Conservation (phyloP, 2,797 vertebrate genomes). For the Microctenopoma steveboyesi region DNA sequence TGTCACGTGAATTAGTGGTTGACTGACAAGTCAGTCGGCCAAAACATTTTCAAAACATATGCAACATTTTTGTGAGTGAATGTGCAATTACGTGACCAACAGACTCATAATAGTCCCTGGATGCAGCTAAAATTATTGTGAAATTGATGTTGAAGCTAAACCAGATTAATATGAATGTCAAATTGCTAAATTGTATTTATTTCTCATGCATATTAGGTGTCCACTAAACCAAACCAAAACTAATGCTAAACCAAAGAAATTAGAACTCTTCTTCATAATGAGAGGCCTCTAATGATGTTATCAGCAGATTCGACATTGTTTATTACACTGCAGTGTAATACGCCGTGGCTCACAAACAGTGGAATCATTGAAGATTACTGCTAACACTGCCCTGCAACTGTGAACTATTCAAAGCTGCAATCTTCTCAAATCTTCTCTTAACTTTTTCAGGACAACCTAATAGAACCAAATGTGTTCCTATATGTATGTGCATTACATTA, state of each 20-base stretch:
- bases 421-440: not conserved
- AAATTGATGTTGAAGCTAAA: constrained; percentile 23
- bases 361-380: constrained; percentile 24
- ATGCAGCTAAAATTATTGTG: constrained; percentile 9
- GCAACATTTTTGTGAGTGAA: not conserved
- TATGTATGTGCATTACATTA: constrained; percentile 62
- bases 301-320: constrained; percentile 22
- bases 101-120: constrained; percentile 9
- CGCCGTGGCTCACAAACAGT: constrained; percentile 18
- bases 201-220: not conserved
- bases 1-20: constrained; percentile 13
- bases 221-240: constrained; percentile 12
- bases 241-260: constrained; percentile 18
- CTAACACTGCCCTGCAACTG: constrained; percentile 3
- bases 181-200: not conserved
- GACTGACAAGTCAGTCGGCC: no score
- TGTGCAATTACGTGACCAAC: not conserved
- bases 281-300: constrained; percentile 27
- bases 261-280: constrained; percentile 11
- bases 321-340: not conserved
- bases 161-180: constrained; percentile 30
- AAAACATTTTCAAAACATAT: not conserved
- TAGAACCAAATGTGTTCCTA: constrained; percentile 45
- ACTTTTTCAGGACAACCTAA: constrained; percentile 30
- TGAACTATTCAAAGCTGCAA: constrained; percentile 16